Evolutionary conservation across 2,888 invertebrate species (phyloP), one percentile per base, ranked within the genome.

Genomic region (Pimpla rufipes): DNA sequence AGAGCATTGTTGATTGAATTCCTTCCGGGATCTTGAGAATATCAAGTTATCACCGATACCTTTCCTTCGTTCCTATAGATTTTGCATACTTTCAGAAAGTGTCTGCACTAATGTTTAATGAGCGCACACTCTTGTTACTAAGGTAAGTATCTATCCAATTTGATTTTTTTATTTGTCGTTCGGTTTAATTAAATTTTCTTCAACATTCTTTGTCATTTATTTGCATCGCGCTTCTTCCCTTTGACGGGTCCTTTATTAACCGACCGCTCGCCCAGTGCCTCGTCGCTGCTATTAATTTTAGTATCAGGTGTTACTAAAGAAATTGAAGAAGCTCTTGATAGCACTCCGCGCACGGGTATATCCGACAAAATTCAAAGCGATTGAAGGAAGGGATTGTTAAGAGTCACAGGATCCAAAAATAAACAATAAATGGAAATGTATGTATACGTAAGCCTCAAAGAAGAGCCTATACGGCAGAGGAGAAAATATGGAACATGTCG

Each of bases 61-160:
- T 18, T 40, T 64, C 23, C 21, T 45, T 21, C 21, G 40, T 18
- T 64, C 21, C 40, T 21, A 64, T 64, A 21, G 18, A 5, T 45
- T 35, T 57, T 13, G 57, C 18, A 42, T 13, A 66, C n/a, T 71
- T 76, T 68, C 75, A 75, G 64, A 81, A 47, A 71, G 68, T 37
- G 75, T 80, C 62, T 37, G 55, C 52, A 81, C 23, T 75, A 40
- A 52, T 71, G 18, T 74, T 45, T 35, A 66, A 57, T 45, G 35
- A 50, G 18, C 50, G 55, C 62, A 29, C 67, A 74, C 78, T 78
- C 68, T 52, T 45, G 47, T 82, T 67, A 47, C 42, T 16, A 77
- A 82, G 82, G 82, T 82, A 82, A 78, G 82, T 82, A 47, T 73
- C 55, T 74, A 68, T 81, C 73, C 57, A 78, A 18, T 50, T 64